phyloP scores from a whole-genome alignment of 1,140 invertebrate species.

The Plectrocnemia conspersa region DNA sequence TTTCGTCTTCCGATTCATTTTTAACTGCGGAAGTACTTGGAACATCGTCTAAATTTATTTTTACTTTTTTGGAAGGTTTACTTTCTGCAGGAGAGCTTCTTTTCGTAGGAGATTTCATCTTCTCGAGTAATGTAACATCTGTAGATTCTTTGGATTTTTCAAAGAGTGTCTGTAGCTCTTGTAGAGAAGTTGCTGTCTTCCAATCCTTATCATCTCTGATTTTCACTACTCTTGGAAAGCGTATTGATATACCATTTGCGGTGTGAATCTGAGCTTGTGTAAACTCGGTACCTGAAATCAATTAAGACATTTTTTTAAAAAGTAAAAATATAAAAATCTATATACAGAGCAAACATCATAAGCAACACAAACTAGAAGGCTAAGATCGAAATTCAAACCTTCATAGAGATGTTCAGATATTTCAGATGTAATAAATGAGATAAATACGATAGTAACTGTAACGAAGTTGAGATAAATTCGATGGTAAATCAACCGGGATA shows the following conservation, averaged over 20 bases:
- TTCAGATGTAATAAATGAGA: too few species aligned
- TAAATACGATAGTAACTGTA: too few species aligned
- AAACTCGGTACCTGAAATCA: constrained; percentile 71
- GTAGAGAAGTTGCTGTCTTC: constrained; percentile 74
- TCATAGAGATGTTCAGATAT: too few species aligned
- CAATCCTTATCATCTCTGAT: constrained; percentile 81
- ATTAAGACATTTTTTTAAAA: not conserved
- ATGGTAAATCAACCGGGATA: too few species aligned
- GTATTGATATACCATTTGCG: constrained; percentile 84
- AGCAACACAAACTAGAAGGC: not conserved
- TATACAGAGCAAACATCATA: too few species aligned
- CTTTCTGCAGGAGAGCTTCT: constrained; percentile 6
- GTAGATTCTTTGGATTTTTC: constrained; percentile 64
- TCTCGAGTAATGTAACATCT: constrained; percentile 62
- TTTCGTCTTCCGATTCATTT: not conserved
- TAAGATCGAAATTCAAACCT: not conserved
- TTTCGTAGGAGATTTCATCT: constrained; percentile 44
- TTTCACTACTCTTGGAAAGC: constrained; percentile 84
- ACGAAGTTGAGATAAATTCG: too few species aligned
- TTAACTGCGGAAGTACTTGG: not conserved
- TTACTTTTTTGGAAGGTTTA: constrained; percentile 9
- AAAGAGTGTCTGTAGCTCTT: constrained; percentile 63
- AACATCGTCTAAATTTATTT: not conserved
- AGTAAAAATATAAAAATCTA: too few species aligned
- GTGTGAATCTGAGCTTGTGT: constrained; percentile 82